Evolutionary conservation across 2,797 vertebrate genomes (phyloP).

Genomic region (Thamnophis elegans): DNA sequence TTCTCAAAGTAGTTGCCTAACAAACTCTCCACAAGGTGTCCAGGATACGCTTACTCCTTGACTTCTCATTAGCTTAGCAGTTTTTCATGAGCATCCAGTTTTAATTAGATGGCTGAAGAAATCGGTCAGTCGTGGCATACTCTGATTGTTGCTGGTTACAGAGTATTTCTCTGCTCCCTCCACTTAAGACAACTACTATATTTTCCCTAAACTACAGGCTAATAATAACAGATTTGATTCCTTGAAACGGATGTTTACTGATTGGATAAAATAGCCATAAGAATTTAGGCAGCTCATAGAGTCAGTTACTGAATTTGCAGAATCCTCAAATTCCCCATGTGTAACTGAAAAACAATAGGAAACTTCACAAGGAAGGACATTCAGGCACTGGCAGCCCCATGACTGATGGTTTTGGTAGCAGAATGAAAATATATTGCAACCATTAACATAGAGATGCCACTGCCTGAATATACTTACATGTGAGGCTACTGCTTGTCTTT

Average conservation of each 20-base stretch:
- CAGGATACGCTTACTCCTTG: not conserved
- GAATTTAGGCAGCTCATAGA: not conserved
- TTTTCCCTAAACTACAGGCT: not conserved
- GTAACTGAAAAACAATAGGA: not conserved
- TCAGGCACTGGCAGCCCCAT: too few relatives aligned
- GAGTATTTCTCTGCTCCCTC: conserved; percentile 17
- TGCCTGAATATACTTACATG: not conserved
- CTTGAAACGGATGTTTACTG: not conserved
- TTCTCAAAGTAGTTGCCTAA: not conserved
- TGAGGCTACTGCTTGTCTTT: not conserved
- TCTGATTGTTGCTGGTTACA: not conserved
- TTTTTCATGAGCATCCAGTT: not conserved
- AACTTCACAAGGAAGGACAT: not conserved
- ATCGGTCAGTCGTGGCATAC: not conserved
- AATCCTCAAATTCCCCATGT: not conserved
- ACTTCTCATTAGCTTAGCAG: conserved; percentile 1
- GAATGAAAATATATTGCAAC: not conserved
- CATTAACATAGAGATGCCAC: not conserved
- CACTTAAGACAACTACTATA: not conserved
- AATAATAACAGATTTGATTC: not conserved
- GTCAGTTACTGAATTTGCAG: not conserved
- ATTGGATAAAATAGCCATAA: not conserved
- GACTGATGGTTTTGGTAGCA: not conserved
- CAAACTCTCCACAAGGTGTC: not conserved
- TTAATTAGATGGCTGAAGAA: conserved; percentile 14